phyloP scores from a whole-genome alignment of 2,888 invertebrate species.

The Halocaridina rubra region DNA sequence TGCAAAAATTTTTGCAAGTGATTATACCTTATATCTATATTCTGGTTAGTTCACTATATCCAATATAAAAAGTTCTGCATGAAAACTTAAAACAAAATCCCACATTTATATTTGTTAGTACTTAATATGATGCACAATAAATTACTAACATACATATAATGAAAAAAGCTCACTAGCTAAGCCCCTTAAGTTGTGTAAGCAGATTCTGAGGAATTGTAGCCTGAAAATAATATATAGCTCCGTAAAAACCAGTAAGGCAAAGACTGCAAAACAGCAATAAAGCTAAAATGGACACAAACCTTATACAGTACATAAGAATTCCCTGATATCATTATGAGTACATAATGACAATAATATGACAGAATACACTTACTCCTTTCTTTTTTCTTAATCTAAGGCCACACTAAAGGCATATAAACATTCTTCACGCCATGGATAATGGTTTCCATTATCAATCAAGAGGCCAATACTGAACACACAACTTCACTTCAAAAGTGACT shows the following conservation, averaged over 20 bases:
- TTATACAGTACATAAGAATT: too few species aligned
- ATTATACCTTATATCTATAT: too few species aligned
- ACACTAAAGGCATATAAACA: background rate
- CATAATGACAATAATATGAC: background rate
- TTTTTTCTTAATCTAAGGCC: background rate
- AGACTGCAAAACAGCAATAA: too few species aligned
- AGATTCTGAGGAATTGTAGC: conserved; percentile 7
- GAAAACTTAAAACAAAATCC: too few species aligned
- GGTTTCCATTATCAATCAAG: background rate
- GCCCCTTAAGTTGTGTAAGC: conserved; percentile 18
- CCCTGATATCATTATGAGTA: background rate
- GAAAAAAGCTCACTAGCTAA: conserved; percentile 23
- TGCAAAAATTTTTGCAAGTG: too few species aligned
- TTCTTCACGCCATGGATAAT: background rate
- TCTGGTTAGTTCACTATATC: too few species aligned
- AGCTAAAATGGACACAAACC: too few species aligned
- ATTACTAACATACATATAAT: too few species aligned
- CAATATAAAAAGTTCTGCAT: too few species aligned
- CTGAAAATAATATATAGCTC: conserved; percentile 24
- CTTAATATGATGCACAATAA: too few species aligned
- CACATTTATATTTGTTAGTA: too few species aligned
- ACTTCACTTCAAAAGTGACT: conserved; percentile 10
- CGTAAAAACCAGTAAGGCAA: too few species aligned
- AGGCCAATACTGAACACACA: background rate
- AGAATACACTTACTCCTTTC: background rate